Base-by-base conservation (phyloP, 2,113 vertebrate genomes). In the Phalacrocorax brasilianus region DNA sequence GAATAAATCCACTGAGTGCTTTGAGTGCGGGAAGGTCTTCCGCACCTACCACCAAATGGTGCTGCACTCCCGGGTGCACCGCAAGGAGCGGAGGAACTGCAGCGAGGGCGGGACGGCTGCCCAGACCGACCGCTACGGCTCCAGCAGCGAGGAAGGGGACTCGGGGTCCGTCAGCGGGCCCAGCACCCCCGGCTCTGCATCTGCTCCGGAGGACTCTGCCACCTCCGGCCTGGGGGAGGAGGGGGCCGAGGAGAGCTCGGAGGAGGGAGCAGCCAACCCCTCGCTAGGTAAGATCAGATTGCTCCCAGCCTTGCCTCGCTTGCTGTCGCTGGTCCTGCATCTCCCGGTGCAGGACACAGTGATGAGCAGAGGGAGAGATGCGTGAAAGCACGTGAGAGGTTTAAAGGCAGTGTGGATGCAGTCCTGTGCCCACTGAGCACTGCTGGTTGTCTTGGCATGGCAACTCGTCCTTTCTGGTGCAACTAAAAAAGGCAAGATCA, bases 31-130 rank as follows among this genome's bases (percentile, higher is more conserved):
- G 42, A 99, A 99, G 98, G 97, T 99, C 95, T 99, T 99, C 91
- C 99, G 99, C 97, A 99, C 99, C n/a, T 99, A 99, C 44, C 99
- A 99, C 95, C 99, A 99, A 98, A 98, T 99, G 99, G 98, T 98
- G 58, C 98, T 99, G 91, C 99, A 99, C 97, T 99, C 98, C 7
- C 98, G 99, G 5, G 98, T 99, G 89, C 99, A 99, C 96, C 98
- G 99, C 28, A 98, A 97, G 94, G 98, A 98, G 8, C 98, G 98
- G 22, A 95, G 98, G 22, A 93, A 96, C 8, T 91, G 96, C 4
- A 52, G 97, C 2, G 98, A 98, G 45, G 98, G 98, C 1, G 98
- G 98, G 22, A 93, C 95, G 1, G 44, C 93, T 0, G 3, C 91
- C 3, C 98, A 97, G 62, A 98, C 98, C 0, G 97, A 98, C 14